Percentiles rank a stretch among this genome's conserved stretches.
Evolutionary conservation across 2,113 vertebrate genomes (phyloP).

Genomic region (Trichechus manatus): DNA sequence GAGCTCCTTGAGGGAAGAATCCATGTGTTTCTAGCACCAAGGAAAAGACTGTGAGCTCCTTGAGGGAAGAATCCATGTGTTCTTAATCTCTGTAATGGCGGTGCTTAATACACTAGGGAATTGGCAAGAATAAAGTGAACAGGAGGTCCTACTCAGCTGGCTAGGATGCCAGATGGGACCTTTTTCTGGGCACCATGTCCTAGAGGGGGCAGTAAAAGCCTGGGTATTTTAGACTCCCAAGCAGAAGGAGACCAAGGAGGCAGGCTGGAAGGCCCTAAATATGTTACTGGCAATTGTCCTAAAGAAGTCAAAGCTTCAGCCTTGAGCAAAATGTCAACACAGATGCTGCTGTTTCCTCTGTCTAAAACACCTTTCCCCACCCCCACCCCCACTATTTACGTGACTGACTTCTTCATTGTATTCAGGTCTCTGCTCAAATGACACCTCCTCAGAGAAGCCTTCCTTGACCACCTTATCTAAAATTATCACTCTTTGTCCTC

Average conservation of each 20-base stretch:
- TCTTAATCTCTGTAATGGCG: neutral
- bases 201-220: neutral
- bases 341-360: neutral
- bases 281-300: neutral
- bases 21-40: neutral
- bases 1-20: neutral
- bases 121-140: neutral
- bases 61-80: neutral
- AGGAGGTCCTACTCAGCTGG: neutral
- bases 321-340: slow-evolving; percentile 24
- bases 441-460: neutral
- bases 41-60: neutral
- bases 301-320: neutral
- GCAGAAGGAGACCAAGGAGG: neutral
- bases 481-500: neutral
- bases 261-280: neutral
- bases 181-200: neutral
- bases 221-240: slow-evolving; percentile 9
- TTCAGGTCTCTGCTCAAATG: neutral
- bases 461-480: neutral
- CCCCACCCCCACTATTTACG: neutral
- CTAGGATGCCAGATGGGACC: neutral
- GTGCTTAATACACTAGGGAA: neutral
- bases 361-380: neutral
- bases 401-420: neutral